Evolutionary conservation across 2,888 invertebrate species (phyloP), one percentile per base, ranked within the genome.

Genomic region (Orthosia gothica): DNA sequence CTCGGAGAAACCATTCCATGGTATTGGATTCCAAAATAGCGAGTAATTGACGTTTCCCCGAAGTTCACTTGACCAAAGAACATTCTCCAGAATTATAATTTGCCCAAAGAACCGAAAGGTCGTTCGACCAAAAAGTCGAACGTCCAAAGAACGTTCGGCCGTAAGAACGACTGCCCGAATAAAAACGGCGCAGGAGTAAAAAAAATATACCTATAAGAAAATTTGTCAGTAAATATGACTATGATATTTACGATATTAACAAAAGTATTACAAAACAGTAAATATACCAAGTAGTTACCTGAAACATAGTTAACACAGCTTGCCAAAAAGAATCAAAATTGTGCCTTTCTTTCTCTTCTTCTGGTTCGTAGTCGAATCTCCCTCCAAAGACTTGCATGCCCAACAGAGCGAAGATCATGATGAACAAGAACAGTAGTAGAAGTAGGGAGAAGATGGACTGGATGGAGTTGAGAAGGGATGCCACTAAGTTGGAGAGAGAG

Each of bases 311-410:
- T 82, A 99, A 97, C 89, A 99, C 97, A 88, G 99, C 99, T 95
- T 99, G 99, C 98, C 99, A 99, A 95, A 99, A 99, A 83, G 99
- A 98, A 95, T 99, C 99, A 94, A 99, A 99, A 96, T 99, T 99
- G 91, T 98, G 98, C 74, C 99, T 97, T 70, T 99, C 99, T 92
- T 99, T 99, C 86, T 98, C 98, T 80, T 97, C 97, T 59, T 97
- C 97, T 11, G 97, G 97, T 70, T 98, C 97, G 93, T 98, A 99
- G 95, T 99, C 99, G 95, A 99, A 99, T 95, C 98, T 98, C 61
- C 99, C 99, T 77, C 99, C 99, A 95, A 99, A 99, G 57, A 99
- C 99, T 97, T 99, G 99, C 99, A 99, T 99, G 74, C 99, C 99
- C 71, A 99, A 97, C 77, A 99, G 97, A 26, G 99, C 99, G 95